Base-by-base conservation (phyloP, 2,888 invertebrate species). In the Mimas tiliae region DNA sequence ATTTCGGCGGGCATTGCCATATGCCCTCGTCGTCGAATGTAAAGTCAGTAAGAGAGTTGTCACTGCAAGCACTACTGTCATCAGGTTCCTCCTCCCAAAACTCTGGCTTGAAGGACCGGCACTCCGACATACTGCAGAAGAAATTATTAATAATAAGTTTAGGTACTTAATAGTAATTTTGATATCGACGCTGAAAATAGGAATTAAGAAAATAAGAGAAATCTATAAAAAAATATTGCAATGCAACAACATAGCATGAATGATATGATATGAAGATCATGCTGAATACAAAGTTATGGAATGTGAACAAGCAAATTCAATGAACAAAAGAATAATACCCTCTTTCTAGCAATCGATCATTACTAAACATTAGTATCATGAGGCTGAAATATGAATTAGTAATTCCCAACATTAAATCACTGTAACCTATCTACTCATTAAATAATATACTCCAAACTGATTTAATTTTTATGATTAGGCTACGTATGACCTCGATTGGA, bases 1-100 rank as follows among this genome's bases (percentile, higher is more conserved):
- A 94, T 78, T 97, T 97, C 0, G 97, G 96, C 0, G 97, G 96
- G 72, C 95, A 95, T 70, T 96, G 95, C 97, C 97, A 97, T 74
- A 94, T 94, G 73, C 93, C 89, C 66, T 93, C 90, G 68, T 94
- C 94, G 63, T 89, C 92, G 48, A 86, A 82, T 2, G 93, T 86
- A 77, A 90, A 86, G 78, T 94, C 94, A 0, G 87, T 89, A 33
- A 93, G 85, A 0, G 93, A 92, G 19, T 85, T 81, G 70, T 94
- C 94, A 65, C 93, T 94, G 74, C 93, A 91, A 0, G 89, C 93
- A 65, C 91, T 91, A 70, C 92, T 92, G 75, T 92, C 93, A 50
- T 93, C 92, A 0, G 76, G 82, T 66, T 90, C 88, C 12, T 80
- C 84, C 48, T 90, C 91, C 76, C 88, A 90, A 72, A 85, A 86